Base-by-base conservation (phyloP, 1,140 invertebrate species). In the Procambarus clarkii region DNA sequence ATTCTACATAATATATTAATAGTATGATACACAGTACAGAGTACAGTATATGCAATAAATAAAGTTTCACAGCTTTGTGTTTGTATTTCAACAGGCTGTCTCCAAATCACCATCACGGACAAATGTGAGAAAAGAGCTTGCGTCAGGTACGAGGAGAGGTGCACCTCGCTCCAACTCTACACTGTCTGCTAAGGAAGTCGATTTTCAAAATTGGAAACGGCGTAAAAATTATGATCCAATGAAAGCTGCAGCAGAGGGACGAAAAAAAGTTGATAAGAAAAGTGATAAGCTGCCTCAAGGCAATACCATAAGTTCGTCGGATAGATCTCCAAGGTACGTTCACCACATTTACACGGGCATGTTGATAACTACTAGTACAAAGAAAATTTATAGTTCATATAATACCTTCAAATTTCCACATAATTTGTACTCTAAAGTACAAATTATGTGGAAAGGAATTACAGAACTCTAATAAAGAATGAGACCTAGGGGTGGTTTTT, bases 131-230 rank as follows among this genome's bases (percentile, higher is more conserved):
- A 92, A 92, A 74, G 91, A 92, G n/a, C 4, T 82, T 8, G 13
- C 21, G 2, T 45, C 46, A 3, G 45, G 69, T 24, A 79, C 54
- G 13, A 77, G 81, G 15, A 44, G 45, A 48, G 45, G 46, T 2
- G 91, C 87, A 4, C 86, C 92, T 0, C 94, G 96, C 50, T 96
- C 96, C 93, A 96, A 96, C 93, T 96, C 96, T 46, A 96, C 96
- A 9, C 93, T 96, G 18, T 96, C 96, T 4, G 95, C 96, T 15
- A 96, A 96, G 93, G 97, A 97, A 94, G 96, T 97, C 76, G 98
- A 98, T 94, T 96, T 98, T 95, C 97, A 97, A 94, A 98, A 98
- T 95, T 98, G 98, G 98, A 98, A 98, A 94, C 95, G 98, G 88
- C 95, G 98, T 89, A 98, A 98, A 93, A 98, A 96, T 93, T 98